These are phyloP conservation scores for Euleptes europaea DNA, from an alignment of 2,113 vertebrate species.

Conservation along the genomic window DNA sequence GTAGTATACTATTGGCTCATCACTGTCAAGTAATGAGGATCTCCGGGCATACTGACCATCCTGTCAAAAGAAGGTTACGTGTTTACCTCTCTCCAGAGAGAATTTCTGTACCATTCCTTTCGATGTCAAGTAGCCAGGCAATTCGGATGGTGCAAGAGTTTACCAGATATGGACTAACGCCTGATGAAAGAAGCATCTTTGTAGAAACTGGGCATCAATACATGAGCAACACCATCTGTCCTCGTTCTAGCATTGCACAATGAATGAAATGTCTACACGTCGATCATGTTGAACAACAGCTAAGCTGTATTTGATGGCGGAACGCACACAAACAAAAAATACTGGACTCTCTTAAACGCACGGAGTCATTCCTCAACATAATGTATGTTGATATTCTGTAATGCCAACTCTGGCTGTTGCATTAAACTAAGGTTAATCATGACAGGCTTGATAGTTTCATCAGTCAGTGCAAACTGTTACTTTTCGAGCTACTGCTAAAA, in stretches of 20 bases:
- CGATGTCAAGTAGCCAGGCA: not conserved
- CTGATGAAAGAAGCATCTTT: too few relatives aligned
- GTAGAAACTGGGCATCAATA: not conserved
- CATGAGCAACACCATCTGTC: not conserved
- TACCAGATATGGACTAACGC: too few relatives aligned
- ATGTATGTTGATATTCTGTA: too few relatives aligned
- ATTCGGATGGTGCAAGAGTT: not conserved
- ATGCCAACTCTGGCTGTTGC: not conserved
- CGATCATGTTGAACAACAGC: not conserved
- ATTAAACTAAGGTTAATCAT: not conserved
- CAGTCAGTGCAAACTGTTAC: not conserved
- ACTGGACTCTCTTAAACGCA: too few relatives aligned
- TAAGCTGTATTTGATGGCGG: not conserved
- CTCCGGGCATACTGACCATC: conserved; percentile 80
- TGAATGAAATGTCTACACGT: too few relatives aligned
- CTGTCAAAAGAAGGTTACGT: conserved; percentile 62
- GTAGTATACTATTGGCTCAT: conserved; percentile 75
- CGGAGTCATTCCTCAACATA: too few relatives aligned
- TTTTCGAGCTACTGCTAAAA: not conserved
- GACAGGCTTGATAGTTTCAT: not conserved
- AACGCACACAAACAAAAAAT: not conserved
- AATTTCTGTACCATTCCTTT: not conserved
- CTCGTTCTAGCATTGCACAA: too few relatives aligned
- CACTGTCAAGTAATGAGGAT: conserved; percentile 75
- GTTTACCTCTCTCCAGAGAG: not conserved